Base-by-base conservation (phyloP, 2,113 vertebrate species). In the Mellivora capensis region DNA sequence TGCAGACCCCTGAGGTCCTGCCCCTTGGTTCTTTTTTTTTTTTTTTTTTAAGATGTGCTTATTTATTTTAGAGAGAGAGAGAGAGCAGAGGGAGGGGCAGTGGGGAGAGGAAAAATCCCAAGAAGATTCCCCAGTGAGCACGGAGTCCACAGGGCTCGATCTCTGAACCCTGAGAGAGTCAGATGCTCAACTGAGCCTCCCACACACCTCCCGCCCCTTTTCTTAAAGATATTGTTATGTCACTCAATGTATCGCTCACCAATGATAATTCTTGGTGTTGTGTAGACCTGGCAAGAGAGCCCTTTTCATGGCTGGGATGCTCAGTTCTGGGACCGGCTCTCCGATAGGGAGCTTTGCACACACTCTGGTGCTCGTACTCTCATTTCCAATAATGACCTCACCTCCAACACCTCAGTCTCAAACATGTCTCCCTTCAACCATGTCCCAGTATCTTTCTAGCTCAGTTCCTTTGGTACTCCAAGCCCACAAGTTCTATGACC, bases 341-440 rank as follows among this genome's bases (percentile, higher is more conserved):
- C 27, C 27, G 1, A 9, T 0, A 10, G 4, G 52, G 54, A 11
- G 71, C 67, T 13, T 17, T 62, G 93, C 18, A n/a, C 34, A 15
- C 49, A 21, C 71, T n/a, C 72, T 20, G 2, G 12, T 10, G 17
- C 54, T 49, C 52, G 18, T 1, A 9, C 18, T 20, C 52, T n/a
- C 9, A 0, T 20, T n/a, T n/a, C 86, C 67, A 14, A 7, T 8
- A 14, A 14, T 6, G 23, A 14, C 27, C 27, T 39, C 23, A 8
- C 81, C 84, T 4, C 34, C 27, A 9, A 4, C 49, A 9, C 64
- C 42, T 52, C 64, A 7, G 2, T 23, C 20, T 25, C 52, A 18
- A 81, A 27, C 76, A 6, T 54, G 39, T 72, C 34, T 49, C 67
- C 54, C n/a, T 74, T 57, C 13, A 0, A 62, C 42, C 21, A 17